Conservation (phyloP, 1,140 invertebrate genomes). For the Aporrectodea caliginosa region DNA sequence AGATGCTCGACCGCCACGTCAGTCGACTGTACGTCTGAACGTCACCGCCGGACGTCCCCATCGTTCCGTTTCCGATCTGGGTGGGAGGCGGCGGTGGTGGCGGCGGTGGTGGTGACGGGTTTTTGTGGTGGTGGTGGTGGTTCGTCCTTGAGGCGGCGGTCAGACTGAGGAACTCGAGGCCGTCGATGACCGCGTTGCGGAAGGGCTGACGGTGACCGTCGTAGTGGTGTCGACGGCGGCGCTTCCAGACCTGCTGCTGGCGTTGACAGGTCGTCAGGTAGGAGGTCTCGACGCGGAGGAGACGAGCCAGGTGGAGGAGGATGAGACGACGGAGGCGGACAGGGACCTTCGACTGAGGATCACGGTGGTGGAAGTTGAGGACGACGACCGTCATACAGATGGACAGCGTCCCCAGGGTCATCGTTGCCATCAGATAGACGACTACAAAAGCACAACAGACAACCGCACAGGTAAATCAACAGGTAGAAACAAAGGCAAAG, state of each 20-base stretch:
- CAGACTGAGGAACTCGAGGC: not conserved
- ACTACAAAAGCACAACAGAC: conserved; percentile 61
- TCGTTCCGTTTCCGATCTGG: not conserved
- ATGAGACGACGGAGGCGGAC: not conserved
- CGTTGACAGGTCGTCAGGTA: not conserved
- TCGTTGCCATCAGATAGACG: conserved; percentile 99
- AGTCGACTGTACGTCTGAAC: not conserved
- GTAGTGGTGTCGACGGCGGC: not conserved
- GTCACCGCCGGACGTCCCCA: not conserved
- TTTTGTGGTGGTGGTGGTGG: not conserved
- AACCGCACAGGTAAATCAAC: not conserved
- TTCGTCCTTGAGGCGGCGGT: not conserved
- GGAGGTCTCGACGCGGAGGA: not conserved
- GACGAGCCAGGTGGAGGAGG: not conserved
- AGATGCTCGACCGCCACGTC: not conserved
- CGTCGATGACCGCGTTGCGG: not conserved
- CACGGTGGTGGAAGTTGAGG: conserved; percentile 96
- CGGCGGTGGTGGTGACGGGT: not conserved
- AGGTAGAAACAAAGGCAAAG: no score
- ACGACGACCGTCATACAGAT: conserved; percentile 98
- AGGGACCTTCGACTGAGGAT: not conserved
- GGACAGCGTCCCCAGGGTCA: conserved; percentile 99
- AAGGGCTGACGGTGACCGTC: not conserved
- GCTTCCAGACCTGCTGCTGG: not conserved
- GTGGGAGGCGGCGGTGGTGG: no score